Evolutionary conservation across 1,140 invertebrate genomes (phyloP).

Genomic region (Zophobas atratus): DNA sequence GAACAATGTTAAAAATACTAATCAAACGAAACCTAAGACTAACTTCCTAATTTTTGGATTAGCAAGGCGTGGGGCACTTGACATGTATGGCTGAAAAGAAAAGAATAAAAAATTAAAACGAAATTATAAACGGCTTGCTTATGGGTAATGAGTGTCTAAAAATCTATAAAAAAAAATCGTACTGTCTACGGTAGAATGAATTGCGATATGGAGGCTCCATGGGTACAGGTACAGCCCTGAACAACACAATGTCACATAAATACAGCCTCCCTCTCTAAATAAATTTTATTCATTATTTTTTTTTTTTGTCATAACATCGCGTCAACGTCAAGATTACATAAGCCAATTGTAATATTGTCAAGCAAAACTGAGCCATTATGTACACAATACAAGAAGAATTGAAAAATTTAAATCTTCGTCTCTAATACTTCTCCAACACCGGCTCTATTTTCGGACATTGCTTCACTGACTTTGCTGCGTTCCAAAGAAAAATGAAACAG

Average conservation of each 20-base stretch:
- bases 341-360: slow-evolving; percentile 35
- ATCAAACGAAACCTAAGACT: background rate
- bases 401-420: background rate
- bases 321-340: slow-evolving; percentile 2
- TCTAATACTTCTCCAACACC: slow-evolving; percentile 65
- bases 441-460: slow-evolving; percentile 65
- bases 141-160: slow-evolving; percentile 19
- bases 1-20: slow-evolving; percentile 1
- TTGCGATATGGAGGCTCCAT: background rate
- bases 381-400: background rate
- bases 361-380: slow-evolving; percentile 19
- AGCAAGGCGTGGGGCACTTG: slow-evolving; percentile 58
- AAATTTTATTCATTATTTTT: slow-evolving; percentile 24
- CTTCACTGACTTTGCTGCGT: slow-evolving; percentile 63
- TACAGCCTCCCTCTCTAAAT: background rate
- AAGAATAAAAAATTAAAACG: slow-evolving; percentile 56
- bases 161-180: background rate
- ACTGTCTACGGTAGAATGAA: slow-evolving; percentile 1
- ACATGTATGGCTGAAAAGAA: slow-evolving; percentile 61
- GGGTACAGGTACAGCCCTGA: background rate
- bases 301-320: background rate
- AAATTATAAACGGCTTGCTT: slow-evolving; percentile 32
- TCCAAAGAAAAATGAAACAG: slow-evolving; percentile 40
- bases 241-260: slow-evolving; percentile 13
- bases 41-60: slow-evolving; percentile 37